Percentiles rank a stretch among this genome's conserved stretches.
Conservation (phyloP, 2,113 vertebrate genomes). For the Motacilla alba region DNA sequence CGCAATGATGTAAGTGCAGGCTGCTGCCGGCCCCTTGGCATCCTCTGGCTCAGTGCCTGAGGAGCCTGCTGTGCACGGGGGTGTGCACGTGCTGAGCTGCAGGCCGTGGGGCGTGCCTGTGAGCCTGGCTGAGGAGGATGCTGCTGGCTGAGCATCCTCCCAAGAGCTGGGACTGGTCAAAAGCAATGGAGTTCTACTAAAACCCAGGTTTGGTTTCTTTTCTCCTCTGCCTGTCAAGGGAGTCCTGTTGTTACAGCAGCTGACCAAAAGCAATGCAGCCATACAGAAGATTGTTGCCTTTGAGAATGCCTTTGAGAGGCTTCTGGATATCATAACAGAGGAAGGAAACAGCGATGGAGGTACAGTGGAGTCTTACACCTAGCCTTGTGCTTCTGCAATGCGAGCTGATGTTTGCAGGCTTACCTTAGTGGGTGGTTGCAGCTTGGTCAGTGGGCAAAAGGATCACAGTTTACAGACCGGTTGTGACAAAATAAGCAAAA, state of each 20-base stretch:
- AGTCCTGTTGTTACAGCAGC: conserved; percentile 89
- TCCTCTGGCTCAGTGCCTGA: accelerated
- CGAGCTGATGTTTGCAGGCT: background rate
- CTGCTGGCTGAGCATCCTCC: background rate
- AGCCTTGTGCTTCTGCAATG: background rate
- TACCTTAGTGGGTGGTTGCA: accelerated
- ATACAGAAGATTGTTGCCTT: conserved; percentile 99
- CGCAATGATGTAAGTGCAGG: conserved; percentile 89
- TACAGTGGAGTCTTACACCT: conserved; percentile 35
- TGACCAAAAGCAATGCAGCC: conserved; percentile 95
- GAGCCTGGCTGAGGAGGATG: background rate
- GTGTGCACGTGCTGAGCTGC: background rate
- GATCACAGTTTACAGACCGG: background rate
- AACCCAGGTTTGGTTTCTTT: background rate
- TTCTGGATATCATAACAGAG: conserved; percentile 94
- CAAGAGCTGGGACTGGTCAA: background rate
- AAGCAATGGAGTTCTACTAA: background rate
- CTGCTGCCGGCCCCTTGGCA: background rate
- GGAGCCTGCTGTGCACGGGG: accelerated
- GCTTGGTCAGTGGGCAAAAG: background rate
- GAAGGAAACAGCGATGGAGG: conserved; percentile 97
- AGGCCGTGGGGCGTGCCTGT: background rate
- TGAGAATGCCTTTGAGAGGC: conserved; percentile 96
- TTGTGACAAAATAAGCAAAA: background rate
- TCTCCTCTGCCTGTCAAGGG: conserved; percentile 72